A percentile compares a stretch with the other conserved stretches of the same genome.
phyloP scores from a whole-genome alignment of 2,888 invertebrate species.

The Ptilodon capucinus region DNA sequence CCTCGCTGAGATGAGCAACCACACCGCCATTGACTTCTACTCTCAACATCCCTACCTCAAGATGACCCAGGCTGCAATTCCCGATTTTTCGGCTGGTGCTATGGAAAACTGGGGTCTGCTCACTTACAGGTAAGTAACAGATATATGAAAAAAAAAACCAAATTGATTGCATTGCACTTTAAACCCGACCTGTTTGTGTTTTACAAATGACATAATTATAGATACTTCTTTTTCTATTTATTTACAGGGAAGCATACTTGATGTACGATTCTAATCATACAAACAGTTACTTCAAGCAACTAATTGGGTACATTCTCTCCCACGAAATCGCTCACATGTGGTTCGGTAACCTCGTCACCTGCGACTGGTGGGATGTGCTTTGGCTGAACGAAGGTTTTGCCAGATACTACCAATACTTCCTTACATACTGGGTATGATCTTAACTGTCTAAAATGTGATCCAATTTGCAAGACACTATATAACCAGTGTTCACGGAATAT shows the following conservation, averaged over 20 bases:
- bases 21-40: constrained; percentile 78
- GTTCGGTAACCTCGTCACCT: constrained; percentile 86
- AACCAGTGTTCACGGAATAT: no score
- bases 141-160: no score
- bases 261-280: constrained; percentile 68
- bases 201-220: no score
- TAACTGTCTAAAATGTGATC: background rate
- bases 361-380: constrained; percentile 85
- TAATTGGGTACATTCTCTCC: constrained; percentile 82
- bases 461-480: background rate
- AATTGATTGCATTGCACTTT: no score
- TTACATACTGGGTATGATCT: constrained; percentile 77
- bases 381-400: constrained; percentile 88
- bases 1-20: constrained; percentile 76
- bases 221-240: background rate
- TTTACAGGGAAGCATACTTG: constrained; percentile 68
- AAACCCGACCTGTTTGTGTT: no score
- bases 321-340: constrained; percentile 90
- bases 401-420: constrained; percentile 87
- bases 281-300: constrained; percentile 69
- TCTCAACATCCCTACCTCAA: constrained; percentile 70
- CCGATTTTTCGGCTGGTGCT: constrained; percentile 89
- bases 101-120: constrained; percentile 94
- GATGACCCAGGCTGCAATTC: constrained; percentile 89
- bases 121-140: constrained; percentile 84